phyloP scores from a whole-genome alignment of 2,113 vertebrate species.

The Mesocricetus auratus region DNA sequence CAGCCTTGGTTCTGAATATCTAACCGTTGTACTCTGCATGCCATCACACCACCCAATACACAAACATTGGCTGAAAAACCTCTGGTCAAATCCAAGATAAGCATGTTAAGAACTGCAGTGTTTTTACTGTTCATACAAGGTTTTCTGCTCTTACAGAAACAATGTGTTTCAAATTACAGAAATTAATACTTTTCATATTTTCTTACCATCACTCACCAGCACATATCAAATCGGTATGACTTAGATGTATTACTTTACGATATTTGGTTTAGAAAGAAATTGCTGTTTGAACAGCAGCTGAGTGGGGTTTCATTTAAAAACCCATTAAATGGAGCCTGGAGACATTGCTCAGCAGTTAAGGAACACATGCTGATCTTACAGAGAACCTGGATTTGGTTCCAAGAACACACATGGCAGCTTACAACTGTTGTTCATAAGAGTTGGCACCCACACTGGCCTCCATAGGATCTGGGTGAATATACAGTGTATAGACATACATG shows the following conservation, averaged over 20 bases:
- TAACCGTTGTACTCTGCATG: neutral
- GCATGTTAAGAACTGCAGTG: neutral
- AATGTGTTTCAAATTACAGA: neutral
- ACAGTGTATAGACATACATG: neutral
- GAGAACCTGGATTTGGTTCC: neutral
- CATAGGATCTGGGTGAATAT: neutral
- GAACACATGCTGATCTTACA: neutral
- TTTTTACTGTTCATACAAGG: neutral
- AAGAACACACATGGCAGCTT: neutral
- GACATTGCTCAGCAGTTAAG: neutral
- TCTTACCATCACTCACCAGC: neutral
- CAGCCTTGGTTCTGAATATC: neutral
- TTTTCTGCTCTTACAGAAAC: neutral
- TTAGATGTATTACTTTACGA: neutral
- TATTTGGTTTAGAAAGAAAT: neutral
- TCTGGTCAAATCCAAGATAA: neutral
- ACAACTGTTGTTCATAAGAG: neutral
- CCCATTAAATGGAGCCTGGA: neutral
- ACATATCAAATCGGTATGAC: neutral
- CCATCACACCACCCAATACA: neutral
- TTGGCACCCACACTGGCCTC: neutral
- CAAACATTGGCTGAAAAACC: neutral
- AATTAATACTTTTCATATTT: neutral
- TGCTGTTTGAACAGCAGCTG: neutral
- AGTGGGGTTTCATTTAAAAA: neutral